Percentiles rank a stretch among this genome's conserved stretches.
phyloP scores from a whole-genome alignment of 2,888 invertebrate species.

The Chironomus tentans region DNA sequence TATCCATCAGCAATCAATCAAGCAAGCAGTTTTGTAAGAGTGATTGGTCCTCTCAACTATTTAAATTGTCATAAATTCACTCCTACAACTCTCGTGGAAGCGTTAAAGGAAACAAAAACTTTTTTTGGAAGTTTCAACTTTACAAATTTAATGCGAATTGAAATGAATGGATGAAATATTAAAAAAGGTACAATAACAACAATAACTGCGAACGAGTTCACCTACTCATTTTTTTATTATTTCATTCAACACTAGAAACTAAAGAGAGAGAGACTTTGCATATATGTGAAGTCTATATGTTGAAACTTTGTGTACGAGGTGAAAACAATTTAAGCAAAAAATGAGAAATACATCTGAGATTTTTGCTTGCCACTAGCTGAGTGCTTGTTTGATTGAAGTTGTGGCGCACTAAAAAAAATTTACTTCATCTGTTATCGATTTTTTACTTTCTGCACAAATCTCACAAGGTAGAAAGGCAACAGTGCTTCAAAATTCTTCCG shows the following conservation, averaged over 20 bases:
- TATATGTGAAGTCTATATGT: neutral
- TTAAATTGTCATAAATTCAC: constrained; percentile 1
- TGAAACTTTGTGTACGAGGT: neutral
- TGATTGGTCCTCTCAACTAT: neutral
- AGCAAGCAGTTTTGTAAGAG: neutral
- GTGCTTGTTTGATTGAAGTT: neutral
- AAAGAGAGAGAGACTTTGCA: neutral
- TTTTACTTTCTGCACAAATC: constrained; percentile 18
- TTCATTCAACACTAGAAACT: neutral
- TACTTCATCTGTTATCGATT: constrained; percentile 25
- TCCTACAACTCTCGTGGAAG: neutral
- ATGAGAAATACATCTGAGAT: no score
- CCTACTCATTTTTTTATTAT: constrained; percentile 14
- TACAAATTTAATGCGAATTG: neutral
- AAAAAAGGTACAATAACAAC: constrained; percentile 1
- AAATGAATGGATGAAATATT: neutral
- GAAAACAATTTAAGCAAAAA: constrained; percentile 6
- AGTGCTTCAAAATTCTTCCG: neutral
- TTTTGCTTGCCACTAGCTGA: no score
- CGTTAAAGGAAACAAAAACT: neutral
- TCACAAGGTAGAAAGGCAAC: neutral
- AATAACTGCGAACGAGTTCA: constrained; percentile 23
- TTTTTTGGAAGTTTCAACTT: constrained; percentile 25
- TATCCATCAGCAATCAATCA: neutral
- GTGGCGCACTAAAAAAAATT: neutral